A percentile compares a stretch with the other conserved stretches of the same genome.
phyloP scores from a whole-genome alignment of 2,797 vertebrate species.

The Euthynnus affinis region DNA sequence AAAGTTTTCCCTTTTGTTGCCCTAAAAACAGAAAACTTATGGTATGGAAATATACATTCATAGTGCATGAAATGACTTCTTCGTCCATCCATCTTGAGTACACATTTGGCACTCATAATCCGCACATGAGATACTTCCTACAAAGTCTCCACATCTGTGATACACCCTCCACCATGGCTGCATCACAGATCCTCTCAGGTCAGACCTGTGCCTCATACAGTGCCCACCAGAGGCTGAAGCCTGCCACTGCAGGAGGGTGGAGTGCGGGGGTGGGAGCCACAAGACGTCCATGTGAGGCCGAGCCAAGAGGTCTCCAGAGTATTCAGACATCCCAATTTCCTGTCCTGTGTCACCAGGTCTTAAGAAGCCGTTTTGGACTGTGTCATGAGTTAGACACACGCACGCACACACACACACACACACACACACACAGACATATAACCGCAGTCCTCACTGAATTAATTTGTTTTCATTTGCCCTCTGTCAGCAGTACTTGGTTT shows the following conservation, averaged over 20 bases:
- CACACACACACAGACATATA: constrained; percentile 37
- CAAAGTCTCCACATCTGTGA: neutral
- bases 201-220: constrained; percentile 31
- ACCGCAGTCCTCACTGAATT: constrained; percentile 78
- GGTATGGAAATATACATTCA: neutral
- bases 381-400: constrained; percentile 75
- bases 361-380: constrained; percentile 78
- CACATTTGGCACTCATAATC: neutral
- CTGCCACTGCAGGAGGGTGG: constrained; percentile 60
- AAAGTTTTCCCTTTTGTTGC: neutral
- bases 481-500: constrained; percentile 81
- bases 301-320: constrained; percentile 74
- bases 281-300: constrained; percentile 54
- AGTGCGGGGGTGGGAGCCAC: constrained; percentile 34
- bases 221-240: constrained; percentile 68
- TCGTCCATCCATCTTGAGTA: neutral
- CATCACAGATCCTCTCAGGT: constrained; percentile 3
- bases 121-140: neutral
- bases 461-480: constrained; percentile 85
- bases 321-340: constrained; percentile 81
- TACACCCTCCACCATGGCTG: neutral
- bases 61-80: neutral
- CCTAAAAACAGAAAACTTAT: neutral
- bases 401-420: constrained; percentile 32
- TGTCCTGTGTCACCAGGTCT: constrained; percentile 76